Evolutionary conservation across 1,140 invertebrate genomes (phyloP), one percentile per base, ranked within the genome.

Genomic region (Zaprionus vittiger): DNA sequence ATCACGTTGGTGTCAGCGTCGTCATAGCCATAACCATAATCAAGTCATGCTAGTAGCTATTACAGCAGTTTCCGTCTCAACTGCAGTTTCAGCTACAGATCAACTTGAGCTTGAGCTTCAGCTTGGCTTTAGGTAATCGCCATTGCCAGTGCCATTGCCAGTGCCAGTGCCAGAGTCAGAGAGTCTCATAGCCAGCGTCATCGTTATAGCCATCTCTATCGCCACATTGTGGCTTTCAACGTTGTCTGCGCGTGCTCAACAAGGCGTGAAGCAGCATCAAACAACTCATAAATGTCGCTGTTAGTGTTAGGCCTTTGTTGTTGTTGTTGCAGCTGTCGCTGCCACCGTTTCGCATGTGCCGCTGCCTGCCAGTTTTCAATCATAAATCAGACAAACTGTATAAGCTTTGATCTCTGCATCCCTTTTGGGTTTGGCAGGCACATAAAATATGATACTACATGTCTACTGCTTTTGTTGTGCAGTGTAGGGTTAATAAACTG

Each of bases 261-360:
- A 90, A 90, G 85, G 85, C 85, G 86, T 90, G 86, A 90, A 90
- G 82, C 86, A 75, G 82, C 86, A 75, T 47, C 79, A 65, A 77
- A 73, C 65, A 77, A 73, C 65, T 56, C 75, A 64, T 38, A 66
- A 63, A 56, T 77, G 81, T 61, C 67, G 80, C 72, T 81, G 69
- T 63, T 41, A 56, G 24, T 61, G 71, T 47, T 70, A 56, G 63
- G 59, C 61, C 66, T 44, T 14, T 38, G n/a, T n/a, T 44, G 61
- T 24, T 66, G 72, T 65, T 65, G 74, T 78, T 81, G 61, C 57
- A 82, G 54, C n/a, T 47, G 64, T 38, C 37, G 63, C 76, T 34
- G 55, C 24, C 9, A 34, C 9, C 55, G 31, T 26, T 31, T 37
- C 34, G n/a, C 26, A n/a, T 22, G 26, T 57, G 12, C 14, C 24